Evolutionary conservation across 2,113 vertebrate genomes (phyloP), one percentile per base, ranked within the genome.

Genomic region (Pangasianodon hypophthalmus): DNA sequence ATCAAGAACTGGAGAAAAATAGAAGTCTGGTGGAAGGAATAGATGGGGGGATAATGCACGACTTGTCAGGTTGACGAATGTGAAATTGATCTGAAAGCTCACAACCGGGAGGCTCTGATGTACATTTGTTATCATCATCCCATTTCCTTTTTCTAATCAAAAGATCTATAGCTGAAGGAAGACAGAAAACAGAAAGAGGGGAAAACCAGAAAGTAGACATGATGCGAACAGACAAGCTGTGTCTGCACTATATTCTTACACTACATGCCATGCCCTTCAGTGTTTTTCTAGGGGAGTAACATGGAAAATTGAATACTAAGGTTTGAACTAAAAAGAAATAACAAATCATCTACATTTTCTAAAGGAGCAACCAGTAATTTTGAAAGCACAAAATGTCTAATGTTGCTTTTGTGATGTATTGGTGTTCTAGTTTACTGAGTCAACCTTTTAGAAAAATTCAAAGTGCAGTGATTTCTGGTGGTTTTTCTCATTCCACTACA

Each of bases 1-100:
- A 84, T 91, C 69, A 86, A 77, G 37, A 86, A 52, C 32, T 24
- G 56, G 54, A 77, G 62, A 58, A 84, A 73, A 73, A 81, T 69
- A 21, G 62, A 46, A 44, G 83, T 81, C 29, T 64, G 26, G 19
- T 85, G 32, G 1, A 84, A 75, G 32, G 67, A 41, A 37, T 82
- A 50, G 50, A 71, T 52, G 21, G 14, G 8, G 44, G 71, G 75
- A 75, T 44, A 89, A 84, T 58, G 41, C 26, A 44, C 54, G 21
- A 54, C 56, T 1, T 60, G 52, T 85, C 37, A 85, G 67, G 8
- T 60, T 62, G 69, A 79, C 19, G 29, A 41, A 79, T 84, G 67
- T 18, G 26, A 48, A n/a, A 84, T 21, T 19, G 52, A 75, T 84
- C 85, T 64, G 37, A 46, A 46, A 41, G 50, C 69, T 37, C 24